A percentile compares a stretch with the other conserved stretches of the same genome.
Conservation (phyloP, 2,797 vertebrate species). For the Graptemys geographica region DNA sequence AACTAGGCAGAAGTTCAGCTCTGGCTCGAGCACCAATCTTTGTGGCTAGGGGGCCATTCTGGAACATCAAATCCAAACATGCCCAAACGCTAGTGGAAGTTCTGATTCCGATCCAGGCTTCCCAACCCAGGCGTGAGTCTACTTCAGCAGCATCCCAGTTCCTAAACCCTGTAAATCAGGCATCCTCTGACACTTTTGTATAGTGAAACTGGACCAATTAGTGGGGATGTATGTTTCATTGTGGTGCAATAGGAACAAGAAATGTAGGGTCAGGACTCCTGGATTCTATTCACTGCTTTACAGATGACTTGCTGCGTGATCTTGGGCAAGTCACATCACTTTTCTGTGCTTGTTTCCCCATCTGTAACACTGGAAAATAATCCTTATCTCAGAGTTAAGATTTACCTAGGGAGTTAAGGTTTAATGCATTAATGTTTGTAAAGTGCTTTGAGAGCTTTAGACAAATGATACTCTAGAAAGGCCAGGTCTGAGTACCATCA, state of each 20-base stretch:
- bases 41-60: background rate
- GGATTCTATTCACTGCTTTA: background rate
- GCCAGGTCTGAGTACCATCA: conserved; percentile 27
- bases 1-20: background rate
- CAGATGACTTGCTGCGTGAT: background rate
- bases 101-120: conserved; percentile 16
- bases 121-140: background rate
- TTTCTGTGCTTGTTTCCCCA: background rate
- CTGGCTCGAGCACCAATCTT: background rate
- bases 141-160: background rate
- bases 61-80: conserved; percentile 22
- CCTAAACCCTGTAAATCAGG: background rate
- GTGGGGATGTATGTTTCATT: rapidly evolving
- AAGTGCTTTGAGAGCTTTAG: background rate
- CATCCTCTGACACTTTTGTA: background rate
- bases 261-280: background rate
- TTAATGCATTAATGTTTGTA: background rate
- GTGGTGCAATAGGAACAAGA: background rate
- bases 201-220: background rate
- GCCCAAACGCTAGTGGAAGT: background rate
- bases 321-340: background rate
- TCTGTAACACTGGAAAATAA: conserved; percentile 11
- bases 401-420: background rate
- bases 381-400: background rate
- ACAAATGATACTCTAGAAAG: conserved; percentile 33